Conservation (phyloP, 2,113 vertebrate genomes). For the Oreochromis niloticus region DNA sequence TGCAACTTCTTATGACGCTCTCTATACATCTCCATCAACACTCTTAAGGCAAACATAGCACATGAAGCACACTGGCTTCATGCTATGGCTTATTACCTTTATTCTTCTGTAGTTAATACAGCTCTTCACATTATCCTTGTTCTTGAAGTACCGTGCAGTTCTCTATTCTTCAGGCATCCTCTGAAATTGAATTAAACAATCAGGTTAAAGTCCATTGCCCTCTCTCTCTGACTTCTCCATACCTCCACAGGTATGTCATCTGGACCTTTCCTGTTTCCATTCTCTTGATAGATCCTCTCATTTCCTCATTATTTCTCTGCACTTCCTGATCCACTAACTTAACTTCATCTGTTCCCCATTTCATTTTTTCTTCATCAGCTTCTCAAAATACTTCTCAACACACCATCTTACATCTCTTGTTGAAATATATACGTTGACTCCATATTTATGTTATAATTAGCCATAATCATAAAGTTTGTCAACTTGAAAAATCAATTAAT, state of each 20-base stretch:
- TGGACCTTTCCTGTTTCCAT: not conserved
- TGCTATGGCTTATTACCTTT: not conserved
- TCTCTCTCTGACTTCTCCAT: not conserved
- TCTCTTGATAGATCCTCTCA: not conserved
- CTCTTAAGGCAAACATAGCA: not conserved
- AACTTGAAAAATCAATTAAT: not conserved
- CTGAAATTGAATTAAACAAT: not conserved
- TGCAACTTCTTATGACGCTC: not conserved
- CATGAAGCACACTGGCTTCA: not conserved
- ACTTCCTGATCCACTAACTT: not conserved
- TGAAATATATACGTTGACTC: not conserved
- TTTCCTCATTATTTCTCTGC: not conserved
- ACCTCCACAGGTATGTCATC: not conserved
- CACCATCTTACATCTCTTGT: not conserved
- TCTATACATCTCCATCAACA: not conserved
- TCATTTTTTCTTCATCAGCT: not conserved
- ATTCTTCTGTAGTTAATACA: not conserved
- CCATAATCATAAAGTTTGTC: not conserved
- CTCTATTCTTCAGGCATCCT: not conserved
- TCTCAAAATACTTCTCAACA: not conserved
- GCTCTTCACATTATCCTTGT: not conserved
- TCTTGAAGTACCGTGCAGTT: not conserved
- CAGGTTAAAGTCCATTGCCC: not conserved
- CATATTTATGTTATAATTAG: not conserved
- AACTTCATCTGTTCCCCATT: not conserved